Base-by-base conservation (phyloP, 2,113 vertebrate genomes). In the Hiodon tergisus region DNA sequence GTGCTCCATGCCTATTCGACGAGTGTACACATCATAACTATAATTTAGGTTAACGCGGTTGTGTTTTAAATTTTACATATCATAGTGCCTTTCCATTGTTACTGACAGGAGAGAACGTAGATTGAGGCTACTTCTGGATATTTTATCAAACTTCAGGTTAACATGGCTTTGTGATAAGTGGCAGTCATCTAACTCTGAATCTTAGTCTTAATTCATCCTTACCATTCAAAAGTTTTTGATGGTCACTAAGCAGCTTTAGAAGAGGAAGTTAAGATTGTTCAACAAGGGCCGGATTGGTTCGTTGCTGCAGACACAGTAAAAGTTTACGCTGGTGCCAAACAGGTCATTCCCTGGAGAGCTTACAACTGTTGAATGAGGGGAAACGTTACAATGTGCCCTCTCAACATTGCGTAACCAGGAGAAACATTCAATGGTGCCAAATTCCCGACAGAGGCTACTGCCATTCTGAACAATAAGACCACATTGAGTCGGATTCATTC, bases 321-420 rank as follows among this genome's bases (percentile, higher is more conserved):
- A 4, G 11, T n/a, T 6, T 65, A 16, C 5, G 31, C 46, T 48
- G 2, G 5, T 4, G 9, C 63, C 11, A 2, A 11, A n/a, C 51
- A 14, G 3, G 2, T n/a, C 61, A 4, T 16, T 5, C 46, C 31
- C 53, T 58, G 73, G 53, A 48, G 52, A 14, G 53, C 73, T 48
- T 47, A n/a, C 9, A 4, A 50, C 31, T 67, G 54, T 17, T 59
- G 63, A 68, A 50, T 50, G 73, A 51, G 7, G 54, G 60, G 65
- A 67, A 75, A 68, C 9, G 4, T 47, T 13, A 66, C 17, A 10
- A 48, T 69, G 65, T 54, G 67, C 3, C 5, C 52, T 66, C 17
- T 73, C 51, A 55, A 67, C 46, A 50, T 75, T 68, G n/a, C 73
- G 58, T 75, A 67, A 75, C 65, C 31, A 48, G 46, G 46, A 46